Percentiles rank a stretch among this genome's conserved stretches.
These are phyloP conservation scores for Idaea straminata DNA, from an alignment of 2,888 invertebrate genomes.

Conservation along the genomic window DNA sequence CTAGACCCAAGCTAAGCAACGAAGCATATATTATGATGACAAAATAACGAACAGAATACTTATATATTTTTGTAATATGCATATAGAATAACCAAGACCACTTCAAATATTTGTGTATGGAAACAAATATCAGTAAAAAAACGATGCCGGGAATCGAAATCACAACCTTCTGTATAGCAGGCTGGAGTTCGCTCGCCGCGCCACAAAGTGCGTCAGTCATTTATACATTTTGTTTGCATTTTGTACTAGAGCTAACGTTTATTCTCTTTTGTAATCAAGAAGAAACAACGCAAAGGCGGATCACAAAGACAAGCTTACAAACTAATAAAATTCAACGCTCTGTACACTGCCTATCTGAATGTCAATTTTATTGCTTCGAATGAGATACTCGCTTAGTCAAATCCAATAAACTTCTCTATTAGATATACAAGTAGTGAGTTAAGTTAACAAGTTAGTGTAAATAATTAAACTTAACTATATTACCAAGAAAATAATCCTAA, in stretches of 20 bases:
- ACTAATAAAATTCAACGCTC: constrained; percentile 25
- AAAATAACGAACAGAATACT: neutral
- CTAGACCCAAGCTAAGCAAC: no score
- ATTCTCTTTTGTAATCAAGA: constrained; percentile 20
- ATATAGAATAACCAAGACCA: neutral
- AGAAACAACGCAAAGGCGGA: constrained; percentile 29
- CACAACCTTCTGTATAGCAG: no score
- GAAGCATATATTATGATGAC: neutral
- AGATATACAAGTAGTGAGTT: neutral
- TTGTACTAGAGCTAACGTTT: neutral
- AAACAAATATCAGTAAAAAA: neutral
- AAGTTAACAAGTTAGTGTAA: no score
- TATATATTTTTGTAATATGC: neutral
- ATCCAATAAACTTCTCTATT: neutral
- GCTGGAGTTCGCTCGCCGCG: no score
- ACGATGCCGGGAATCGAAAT: no score
- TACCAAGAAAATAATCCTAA: no score
- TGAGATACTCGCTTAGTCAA: constrained; percentile 2
- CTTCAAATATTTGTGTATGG: neutral
- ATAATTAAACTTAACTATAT: no score
- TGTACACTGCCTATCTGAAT: constrained; percentile 15
- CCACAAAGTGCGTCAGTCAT: no score
- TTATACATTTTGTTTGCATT: no score
- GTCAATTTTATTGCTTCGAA: constrained; percentile 13
- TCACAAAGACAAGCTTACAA: constrained; percentile 20